Evolutionary conservation across 2,888 invertebrate genomes (phyloP).

Genomic region (Trichopria drosophilae): DNA sequence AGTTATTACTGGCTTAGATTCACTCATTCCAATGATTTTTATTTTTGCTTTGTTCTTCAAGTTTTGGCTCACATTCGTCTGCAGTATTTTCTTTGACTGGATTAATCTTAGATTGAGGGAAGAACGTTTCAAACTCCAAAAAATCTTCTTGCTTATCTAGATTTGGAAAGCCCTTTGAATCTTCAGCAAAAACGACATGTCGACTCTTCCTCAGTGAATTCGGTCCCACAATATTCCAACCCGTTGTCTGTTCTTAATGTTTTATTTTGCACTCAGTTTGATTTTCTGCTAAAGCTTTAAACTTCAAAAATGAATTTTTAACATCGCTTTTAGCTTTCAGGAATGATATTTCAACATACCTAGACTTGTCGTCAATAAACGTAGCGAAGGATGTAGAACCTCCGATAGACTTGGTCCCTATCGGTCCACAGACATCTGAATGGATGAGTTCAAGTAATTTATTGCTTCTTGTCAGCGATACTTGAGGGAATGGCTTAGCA

Average conservation of each 20-base stretch:
- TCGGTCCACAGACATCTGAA: constrained; percentile 2
- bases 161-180: no score
- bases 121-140: no score
- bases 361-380: constrained; percentile 1
- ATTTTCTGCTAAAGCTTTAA: neutral
- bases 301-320: neutral
- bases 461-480: neutral
- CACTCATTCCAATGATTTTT: no score
- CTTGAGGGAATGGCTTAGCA: neutral
- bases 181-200: no score
- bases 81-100: no score
- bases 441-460: neutral
- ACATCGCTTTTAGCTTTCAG: neutral
- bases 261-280: neutral
- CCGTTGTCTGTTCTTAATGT: constrained; percentile 22
- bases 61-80: no score
- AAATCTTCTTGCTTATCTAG: no score
- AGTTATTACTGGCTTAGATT: no score
- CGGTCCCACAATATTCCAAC: constrained; percentile 20
- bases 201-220: neutral
- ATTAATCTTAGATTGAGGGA: no score
- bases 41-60: no score
- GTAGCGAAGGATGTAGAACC: neutral
- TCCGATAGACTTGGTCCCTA: neutral
- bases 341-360: neutral